A percentile compares a stretch with the other conserved stretches of the same genome.
Conservation (phyloP, 2,797 vertebrate species). For the Malurus leucopterus region DNA sequence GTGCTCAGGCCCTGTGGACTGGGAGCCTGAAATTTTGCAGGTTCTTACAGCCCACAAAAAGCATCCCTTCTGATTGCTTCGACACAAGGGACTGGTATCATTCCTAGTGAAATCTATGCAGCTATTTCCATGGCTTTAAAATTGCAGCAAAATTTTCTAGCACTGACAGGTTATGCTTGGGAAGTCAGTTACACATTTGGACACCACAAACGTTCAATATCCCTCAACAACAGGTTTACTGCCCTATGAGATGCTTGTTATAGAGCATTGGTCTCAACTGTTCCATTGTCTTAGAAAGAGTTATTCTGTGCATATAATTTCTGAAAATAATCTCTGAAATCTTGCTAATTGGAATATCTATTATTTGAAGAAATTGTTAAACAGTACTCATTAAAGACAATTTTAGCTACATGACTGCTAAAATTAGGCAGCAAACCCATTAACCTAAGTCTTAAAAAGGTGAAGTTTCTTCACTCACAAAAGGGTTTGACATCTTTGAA, state of each 20-base stretch:
- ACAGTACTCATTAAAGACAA: not conserved
- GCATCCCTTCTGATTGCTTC: not conserved
- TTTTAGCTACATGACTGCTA: not conserved
- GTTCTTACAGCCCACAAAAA: not conserved
- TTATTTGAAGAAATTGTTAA: not conserved
- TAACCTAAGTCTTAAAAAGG: not conserved
- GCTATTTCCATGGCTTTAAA: slow-evolving; percentile 44
- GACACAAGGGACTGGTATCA: not conserved
- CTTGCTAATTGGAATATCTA: not conserved
- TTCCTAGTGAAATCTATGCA: slow-evolving; percentile 23
- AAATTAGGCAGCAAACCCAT: not conserved
- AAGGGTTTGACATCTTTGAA: not conserved
- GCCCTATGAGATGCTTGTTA: slow-evolving; percentile 15
- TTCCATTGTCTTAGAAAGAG: slow-evolving; percentile 30
- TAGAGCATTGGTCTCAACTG: slow-evolving; percentile 38
- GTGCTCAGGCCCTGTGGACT: not conserved
- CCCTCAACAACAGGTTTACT: slow-evolving; percentile 58
- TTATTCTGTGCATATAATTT: slow-evolving; percentile 11
- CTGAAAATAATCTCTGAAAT: slow-evolving; percentile 2
- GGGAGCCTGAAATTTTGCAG: not conserved
- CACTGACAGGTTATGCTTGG: slow-evolving; percentile 35
- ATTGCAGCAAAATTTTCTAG: slow-evolving; percentile 30
- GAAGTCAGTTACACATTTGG: slow-evolving; percentile 57
- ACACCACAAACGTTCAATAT: slow-evolving; percentile 39
- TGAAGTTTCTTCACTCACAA: not conserved